These are phyloP conservation scores for Oreochromis aureus DNA, from an alignment of 2,113 vertebrate genomes.

Conservation along the genomic window DNA sequence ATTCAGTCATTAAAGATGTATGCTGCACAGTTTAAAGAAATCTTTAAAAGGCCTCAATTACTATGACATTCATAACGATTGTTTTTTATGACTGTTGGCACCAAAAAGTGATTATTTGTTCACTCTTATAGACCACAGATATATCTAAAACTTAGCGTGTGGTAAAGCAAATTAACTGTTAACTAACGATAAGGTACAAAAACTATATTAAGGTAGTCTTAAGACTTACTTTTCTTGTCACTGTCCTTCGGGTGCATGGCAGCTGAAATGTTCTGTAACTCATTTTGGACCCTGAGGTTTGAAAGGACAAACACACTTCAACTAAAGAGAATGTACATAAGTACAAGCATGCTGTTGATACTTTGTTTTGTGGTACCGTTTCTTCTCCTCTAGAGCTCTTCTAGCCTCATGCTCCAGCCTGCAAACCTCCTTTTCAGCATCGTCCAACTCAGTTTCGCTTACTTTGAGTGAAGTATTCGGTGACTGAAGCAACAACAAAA, in stretches of 20 bases:
- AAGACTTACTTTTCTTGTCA: constrained; percentile 7
- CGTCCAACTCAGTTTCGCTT: constrained; percentile 22
- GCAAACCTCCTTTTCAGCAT: constrained; percentile 32
- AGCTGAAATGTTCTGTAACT: constrained; percentile 41
- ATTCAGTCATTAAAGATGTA: too few species aligned
- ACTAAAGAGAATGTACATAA: not conserved
- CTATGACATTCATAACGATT: not conserved
- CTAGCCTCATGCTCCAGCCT: constrained; percentile 26
- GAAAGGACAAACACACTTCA: not conserved
- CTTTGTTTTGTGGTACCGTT: constrained; percentile 35
- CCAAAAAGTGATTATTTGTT: constrained; percentile 13
- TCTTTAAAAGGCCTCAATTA: not conserved
- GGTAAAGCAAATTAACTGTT: not conserved
- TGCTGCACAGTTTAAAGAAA: too few species aligned
- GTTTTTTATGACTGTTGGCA: not conserved
- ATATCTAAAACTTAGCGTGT: not conserved
- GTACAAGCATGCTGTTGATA: not conserved
- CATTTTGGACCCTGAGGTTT: constrained; percentile 45
- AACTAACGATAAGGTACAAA: not conserved
- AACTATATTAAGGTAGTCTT: not conserved
- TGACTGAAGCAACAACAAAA: constrained; percentile 4
- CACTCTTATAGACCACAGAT: not conserved
- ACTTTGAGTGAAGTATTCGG: not conserved
- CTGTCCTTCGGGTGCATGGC: not conserved
- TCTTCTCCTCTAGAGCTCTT: constrained; percentile 52